phyloP scores from a whole-genome alignment of 2,888 invertebrate species.

The Ectemnius continuus region DNA sequence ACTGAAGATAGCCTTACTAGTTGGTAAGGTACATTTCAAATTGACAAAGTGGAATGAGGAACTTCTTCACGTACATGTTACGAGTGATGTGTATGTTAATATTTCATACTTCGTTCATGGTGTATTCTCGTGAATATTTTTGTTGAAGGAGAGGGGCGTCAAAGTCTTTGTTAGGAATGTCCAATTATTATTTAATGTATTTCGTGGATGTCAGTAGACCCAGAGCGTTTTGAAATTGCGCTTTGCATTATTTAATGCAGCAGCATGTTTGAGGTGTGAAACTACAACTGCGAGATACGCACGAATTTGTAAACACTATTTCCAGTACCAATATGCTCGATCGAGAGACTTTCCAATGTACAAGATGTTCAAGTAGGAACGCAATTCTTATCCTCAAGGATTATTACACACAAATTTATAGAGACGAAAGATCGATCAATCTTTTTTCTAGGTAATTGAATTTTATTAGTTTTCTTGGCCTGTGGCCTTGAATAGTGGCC shows the following conservation, averaged over 20 bases:
- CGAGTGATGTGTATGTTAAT: constrained; percentile 26
- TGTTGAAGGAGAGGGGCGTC: constrained; percentile 8
- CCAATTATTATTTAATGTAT: constrained; percentile 41
- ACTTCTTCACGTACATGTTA: constrained; percentile 30
- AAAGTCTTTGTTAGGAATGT: constrained; percentile 5
- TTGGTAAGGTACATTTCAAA: constrained; percentile 43
- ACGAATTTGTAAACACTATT: constrained; percentile 50
- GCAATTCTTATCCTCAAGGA: constrained; percentile 48
- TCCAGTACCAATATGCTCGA: constrained; percentile 61
- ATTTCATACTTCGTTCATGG: constrained; percentile 23
- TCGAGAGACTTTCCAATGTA: constrained; percentile 62
- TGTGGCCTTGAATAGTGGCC: constrained; percentile 75
- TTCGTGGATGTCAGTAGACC: constrained; percentile 43
- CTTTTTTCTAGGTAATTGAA: constrained; percentile 62
- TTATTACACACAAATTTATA: constrained; percentile 42
- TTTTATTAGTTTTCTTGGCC: constrained; percentile 71
- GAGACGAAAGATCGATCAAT: constrained; percentile 34
- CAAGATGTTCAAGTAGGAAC: constrained; percentile 60
- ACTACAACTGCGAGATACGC: constrained; percentile 53
- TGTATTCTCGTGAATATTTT: constrained; percentile 25
- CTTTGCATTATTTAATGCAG: constrained; percentile 52
- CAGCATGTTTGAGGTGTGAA: constrained; percentile 51
- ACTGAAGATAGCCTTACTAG: constrained; percentile 58
- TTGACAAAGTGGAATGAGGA: constrained; percentile 47
- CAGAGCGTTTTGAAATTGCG: constrained; percentile 53